These are phyloP conservation scores for Rutilus rutilus DNA, from an alignment of 2,113 vertebrate genomes.

Conservation along the genomic window DNA sequence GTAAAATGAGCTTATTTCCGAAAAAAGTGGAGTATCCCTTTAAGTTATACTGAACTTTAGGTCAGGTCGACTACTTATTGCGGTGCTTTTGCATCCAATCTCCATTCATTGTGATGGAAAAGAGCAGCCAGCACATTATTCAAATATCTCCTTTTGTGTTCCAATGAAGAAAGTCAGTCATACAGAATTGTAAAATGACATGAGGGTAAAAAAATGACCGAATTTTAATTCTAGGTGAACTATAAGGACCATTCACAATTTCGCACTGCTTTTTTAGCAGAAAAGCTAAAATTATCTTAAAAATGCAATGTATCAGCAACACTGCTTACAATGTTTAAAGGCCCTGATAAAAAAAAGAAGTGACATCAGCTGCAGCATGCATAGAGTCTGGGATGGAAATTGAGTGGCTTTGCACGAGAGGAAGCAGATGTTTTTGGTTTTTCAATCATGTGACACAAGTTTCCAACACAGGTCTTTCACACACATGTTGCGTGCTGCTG, in stretches of 20 bases:
- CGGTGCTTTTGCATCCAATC: background rate
- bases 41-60: background rate
- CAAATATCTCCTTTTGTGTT: background rate
- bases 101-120: background rate
- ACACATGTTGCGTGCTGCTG: slow-evolving; percentile 20
- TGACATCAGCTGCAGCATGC: background rate
- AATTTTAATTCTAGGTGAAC: background rate
- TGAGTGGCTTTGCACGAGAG: slow-evolving; percentile 6
- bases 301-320: background rate
- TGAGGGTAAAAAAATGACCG: background rate
- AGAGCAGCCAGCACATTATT: background rate
- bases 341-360: background rate
- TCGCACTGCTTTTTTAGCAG: background rate
- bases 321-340: background rate
- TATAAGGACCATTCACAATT: background rate
- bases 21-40: too few species aligned
- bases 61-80: background rate
- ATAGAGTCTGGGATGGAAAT: background rate
- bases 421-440: slow-evolving; percentile 48
- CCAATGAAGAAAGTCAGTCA: background rate
- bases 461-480: slow-evolving; percentile 40
- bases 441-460: slow-evolving; percentile 11
- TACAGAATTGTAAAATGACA: background rate
- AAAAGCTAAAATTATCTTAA: background rate
- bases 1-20: too few species aligned